Evolutionary conservation across 2,888 invertebrate species (phyloP).

Genomic region (Alloplasta piceator): DNA sequence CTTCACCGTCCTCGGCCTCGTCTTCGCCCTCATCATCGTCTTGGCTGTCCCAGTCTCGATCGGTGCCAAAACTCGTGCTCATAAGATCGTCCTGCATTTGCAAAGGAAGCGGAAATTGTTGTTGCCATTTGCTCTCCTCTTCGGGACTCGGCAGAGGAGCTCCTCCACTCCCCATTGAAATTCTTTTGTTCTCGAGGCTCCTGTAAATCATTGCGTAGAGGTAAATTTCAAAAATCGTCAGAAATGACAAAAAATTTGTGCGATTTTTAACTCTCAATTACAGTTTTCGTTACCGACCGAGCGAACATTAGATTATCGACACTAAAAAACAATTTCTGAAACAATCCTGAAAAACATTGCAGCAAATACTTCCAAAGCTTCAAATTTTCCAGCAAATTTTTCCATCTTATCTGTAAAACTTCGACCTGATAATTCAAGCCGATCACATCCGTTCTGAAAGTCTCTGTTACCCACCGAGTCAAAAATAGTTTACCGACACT

Average conservation of each 20-base stretch:
- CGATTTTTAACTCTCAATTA: too few relatives aligned
- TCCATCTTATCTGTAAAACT: too few relatives aligned
- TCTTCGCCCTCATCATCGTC: conserved; percentile 84
- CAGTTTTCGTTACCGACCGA: too few relatives aligned
- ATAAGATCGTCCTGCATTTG: conserved; percentile 80
- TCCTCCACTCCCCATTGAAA: conserved; percentile 69
- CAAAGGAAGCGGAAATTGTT: conserved; percentile 77
- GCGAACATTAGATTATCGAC: too few relatives aligned
- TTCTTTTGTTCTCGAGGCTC: conserved; percentile 53
- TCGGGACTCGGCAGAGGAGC: conserved; percentile 81
- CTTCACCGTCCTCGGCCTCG: conserved; percentile 81
- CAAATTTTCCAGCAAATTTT: too few relatives aligned
- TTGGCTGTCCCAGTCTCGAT: conserved; percentile 88
- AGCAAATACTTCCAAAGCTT: too few relatives aligned
- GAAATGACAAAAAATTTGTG: background rate
- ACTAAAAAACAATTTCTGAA: too few relatives aligned
- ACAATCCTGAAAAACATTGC: too few relatives aligned
- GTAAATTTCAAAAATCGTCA: background rate
- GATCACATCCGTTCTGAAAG: too few relatives aligned
- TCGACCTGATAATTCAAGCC: too few relatives aligned
- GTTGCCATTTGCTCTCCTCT: conserved; percentile 80
- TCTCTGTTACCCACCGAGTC: too few relatives aligned
- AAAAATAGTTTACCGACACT: too few relatives aligned
- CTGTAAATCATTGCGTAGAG: conserved; percentile 6
- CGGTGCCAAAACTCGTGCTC: conserved; percentile 84